These are phyloP conservation scores for Drosophila niveifrons DNA, from an alignment of 2,888 invertebrate genomes.

Conservation along the genomic window DNA sequence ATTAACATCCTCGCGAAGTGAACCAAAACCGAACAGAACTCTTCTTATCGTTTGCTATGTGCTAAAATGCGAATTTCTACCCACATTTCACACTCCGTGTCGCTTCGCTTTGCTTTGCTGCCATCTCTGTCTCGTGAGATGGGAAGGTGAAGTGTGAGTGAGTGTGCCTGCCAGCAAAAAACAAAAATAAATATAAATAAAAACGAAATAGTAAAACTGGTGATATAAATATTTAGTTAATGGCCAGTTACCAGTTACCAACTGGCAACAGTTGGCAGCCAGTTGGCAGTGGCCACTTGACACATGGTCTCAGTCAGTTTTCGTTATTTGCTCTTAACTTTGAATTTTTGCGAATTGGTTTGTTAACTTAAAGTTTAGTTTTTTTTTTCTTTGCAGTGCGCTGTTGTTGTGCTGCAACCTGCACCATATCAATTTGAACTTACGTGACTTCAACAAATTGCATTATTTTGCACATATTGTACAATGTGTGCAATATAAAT, in stretches of 20 bases:
- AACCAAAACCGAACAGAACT: constrained; percentile 11
- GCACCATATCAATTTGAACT: constrained; percentile 68
- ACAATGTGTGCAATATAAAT: neutral
- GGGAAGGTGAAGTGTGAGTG: constrained; percentile 2
- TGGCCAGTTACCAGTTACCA: constrained; percentile 22
- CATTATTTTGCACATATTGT: constrained; percentile 59
- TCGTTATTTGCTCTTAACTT: constrained; percentile 16
- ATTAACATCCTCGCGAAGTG: constrained; percentile 46
- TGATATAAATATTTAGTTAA: constrained; percentile 58
- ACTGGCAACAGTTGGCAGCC: constrained; percentile 7
- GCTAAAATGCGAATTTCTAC: constrained; percentile 63
- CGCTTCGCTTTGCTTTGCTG: neutral
- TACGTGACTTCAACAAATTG: constrained; percentile 76
- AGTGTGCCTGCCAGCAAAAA: constrained; percentile 27
- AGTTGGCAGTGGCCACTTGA: constrained; percentile 23
- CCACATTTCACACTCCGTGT: constrained; percentile 7
- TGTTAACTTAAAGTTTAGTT: constrained; percentile 20
- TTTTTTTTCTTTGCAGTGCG: constrained; percentile 15
- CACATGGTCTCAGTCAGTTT: constrained; percentile 22
- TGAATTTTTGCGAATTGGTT: constrained; percentile 2
- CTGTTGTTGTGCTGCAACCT: constrained; percentile 33
- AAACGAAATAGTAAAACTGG: constrained; percentile 13
- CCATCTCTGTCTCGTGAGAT: constrained; percentile 11
- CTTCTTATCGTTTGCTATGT: constrained; percentile 66
- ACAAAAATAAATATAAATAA: neutral